Evolutionary conservation across 2,888 invertebrate species (phyloP).

Genomic region (Drosophila buzzatii): DNA sequence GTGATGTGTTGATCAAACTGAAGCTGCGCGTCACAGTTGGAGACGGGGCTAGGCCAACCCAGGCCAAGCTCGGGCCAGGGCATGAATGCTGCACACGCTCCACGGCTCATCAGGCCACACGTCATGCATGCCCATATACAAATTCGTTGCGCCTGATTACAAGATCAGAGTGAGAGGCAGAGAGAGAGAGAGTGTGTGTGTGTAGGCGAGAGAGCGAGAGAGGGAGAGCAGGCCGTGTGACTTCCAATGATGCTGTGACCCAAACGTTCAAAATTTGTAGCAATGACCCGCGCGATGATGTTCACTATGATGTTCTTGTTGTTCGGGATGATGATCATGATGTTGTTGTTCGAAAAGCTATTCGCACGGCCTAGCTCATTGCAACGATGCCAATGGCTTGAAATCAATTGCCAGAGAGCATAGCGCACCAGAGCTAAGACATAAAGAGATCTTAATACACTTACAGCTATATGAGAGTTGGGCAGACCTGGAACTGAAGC

Average conservation of each 20-base stretch:
- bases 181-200: not conserved
- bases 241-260: constrained; percentile 70
- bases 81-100: constrained; percentile 66
- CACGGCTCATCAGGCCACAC: constrained; percentile 78
- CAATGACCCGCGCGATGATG: constrained; percentile 70
- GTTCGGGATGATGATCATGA: constrained; percentile 19
- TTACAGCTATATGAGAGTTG: not conserved
- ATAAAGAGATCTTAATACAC: not conserved
- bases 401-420: constrained; percentile 78
- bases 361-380: constrained; percentile 77
- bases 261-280: constrained; percentile 82
- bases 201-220: constrained; percentile 6
- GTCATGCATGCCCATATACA: constrained; percentile 82
- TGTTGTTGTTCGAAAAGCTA: constrained; percentile 69
- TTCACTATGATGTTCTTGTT: constrained; percentile 11
- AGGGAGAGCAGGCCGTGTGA: constrained; percentile 64
- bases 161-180: constrained; percentile 54
- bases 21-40: constrained; percentile 26
- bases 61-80: constrained; percentile 37
- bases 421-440: constrained; percentile 41
- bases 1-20: constrained; percentile 62
- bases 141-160: constrained; percentile 81
- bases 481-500: not conserved
- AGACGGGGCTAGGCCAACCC: constrained; percentile 40
- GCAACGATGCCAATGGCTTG: constrained; percentile 79